Conservation (phyloP, 2,113 vertebrate genomes). For the Prochilodus magdalenae region DNA sequence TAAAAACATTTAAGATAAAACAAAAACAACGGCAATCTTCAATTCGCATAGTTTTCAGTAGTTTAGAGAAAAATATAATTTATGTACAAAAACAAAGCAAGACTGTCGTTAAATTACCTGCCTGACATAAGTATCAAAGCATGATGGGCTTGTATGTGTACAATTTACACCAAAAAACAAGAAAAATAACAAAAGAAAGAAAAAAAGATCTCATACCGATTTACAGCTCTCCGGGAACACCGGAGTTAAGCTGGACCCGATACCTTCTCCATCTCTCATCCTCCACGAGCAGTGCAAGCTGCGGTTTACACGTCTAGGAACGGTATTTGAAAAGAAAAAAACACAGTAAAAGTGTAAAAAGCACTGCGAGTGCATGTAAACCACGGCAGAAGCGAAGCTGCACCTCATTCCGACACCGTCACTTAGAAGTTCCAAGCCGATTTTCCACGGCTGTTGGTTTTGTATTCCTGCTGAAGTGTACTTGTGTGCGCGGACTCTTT, state of each 20-base stretch:
- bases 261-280: no score
- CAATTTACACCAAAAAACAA: slow-evolving; percentile 57
- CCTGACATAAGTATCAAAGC: slow-evolving; percentile 85
- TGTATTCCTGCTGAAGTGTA: slow-evolving; percentile 27
- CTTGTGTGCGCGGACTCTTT: slow-evolving; percentile 64
- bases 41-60: slow-evolving; percentile 65
- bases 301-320: not conserved
- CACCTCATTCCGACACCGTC: not conserved
- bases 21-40: slow-evolving; percentile 71
- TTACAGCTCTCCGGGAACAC: no score
- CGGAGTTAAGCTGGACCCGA: not conserved
- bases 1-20: slow-evolving; percentile 50
- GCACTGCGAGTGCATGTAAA: not conserved
- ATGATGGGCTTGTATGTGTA: slow-evolving; percentile 84
- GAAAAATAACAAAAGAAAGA: slow-evolving; percentile 17
- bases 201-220: not conserved
- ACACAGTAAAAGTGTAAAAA: not conserved
- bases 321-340: not conserved
- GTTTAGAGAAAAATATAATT: slow-evolving; percentile 69
- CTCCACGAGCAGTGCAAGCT: not conserved
- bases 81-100: slow-evolving; percentile 68
- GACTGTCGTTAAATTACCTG: slow-evolving; percentile 69
- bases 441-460: not conserved
- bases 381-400: not conserved
- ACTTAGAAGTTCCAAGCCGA: not conserved